These are phyloP conservation scores for Itoplectis maculator DNA, from an alignment of 2,888 invertebrate species.

Conservation along the genomic window DNA sequence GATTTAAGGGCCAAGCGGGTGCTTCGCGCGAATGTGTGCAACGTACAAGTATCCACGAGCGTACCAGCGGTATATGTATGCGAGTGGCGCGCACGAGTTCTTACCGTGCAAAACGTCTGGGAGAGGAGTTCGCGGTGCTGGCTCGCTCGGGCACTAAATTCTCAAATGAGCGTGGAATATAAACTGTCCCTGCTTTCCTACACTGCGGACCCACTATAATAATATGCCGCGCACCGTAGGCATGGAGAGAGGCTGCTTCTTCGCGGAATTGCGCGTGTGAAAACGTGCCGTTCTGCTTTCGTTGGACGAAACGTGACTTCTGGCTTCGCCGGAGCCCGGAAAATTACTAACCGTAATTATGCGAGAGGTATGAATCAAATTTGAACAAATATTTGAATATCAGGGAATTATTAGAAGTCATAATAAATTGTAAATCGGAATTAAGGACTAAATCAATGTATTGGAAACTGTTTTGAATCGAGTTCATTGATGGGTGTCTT, in stretches of 20 bases:
- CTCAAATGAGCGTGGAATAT: slow-evolving; percentile 80
- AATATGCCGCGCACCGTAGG: slow-evolving; percentile 76
- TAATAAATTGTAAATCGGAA: too few relatives aligned
- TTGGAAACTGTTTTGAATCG: not conserved
- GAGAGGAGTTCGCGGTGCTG: slow-evolving; percentile 36
- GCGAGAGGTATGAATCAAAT: slow-evolving; percentile 45
- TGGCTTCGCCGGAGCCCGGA: slow-evolving; percentile 21
- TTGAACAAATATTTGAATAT: not conserved
- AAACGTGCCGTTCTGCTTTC: slow-evolving; percentile 55
- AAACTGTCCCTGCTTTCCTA: slow-evolving; percentile 77
- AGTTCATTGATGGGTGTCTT: not conserved
- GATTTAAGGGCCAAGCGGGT: slow-evolving; percentile 69
- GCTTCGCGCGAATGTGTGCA: slow-evolving; percentile 25
- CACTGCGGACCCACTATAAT: slow-evolving; percentile 66
- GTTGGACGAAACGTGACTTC: slow-evolving; percentile 45
- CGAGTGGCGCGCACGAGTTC: slow-evolving; percentile 71
- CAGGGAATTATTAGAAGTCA: too few relatives aligned
- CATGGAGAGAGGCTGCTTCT: slow-evolving; percentile 69
- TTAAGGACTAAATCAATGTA: too few relatives aligned
- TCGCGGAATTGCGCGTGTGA: slow-evolving; percentile 69
- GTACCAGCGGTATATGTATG: slow-evolving; percentile 20
- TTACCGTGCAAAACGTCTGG: slow-evolving; percentile 70
- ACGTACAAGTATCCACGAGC: slow-evolving; percentile 50
- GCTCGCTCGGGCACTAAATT: slow-evolving; percentile 78
- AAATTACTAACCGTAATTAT: slow-evolving; percentile 51